These are phyloP conservation scores for Nannoperca australis DNA, from an alignment of 2,797 vertebrate species.

Conservation along the genomic window DNA sequence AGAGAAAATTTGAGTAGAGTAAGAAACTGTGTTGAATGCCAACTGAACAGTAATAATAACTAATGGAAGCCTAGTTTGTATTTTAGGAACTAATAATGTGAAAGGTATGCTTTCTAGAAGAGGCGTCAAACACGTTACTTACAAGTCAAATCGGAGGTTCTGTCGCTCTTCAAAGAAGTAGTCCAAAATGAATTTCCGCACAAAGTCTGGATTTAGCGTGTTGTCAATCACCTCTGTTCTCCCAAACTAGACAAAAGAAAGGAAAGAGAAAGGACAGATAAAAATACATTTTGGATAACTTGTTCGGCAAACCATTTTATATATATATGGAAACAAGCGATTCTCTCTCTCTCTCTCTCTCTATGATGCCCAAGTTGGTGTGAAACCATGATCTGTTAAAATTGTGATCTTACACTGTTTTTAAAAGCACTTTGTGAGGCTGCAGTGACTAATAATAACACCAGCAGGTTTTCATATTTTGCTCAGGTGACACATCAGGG, in stretches of 20 bases:
- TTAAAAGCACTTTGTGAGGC: conserved; percentile 8
- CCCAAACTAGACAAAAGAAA: conserved; percentile 87
- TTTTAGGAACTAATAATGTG: neutral
- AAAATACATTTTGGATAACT: neutral
- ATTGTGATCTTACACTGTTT: neutral
- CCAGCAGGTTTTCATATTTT: conserved; percentile 17
- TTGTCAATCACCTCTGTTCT: conserved; percentile 99
- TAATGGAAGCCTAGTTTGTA: neutral
- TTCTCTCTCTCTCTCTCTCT: no score
- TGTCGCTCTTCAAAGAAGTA: conserved; percentile 99
- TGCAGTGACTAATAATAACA: conserved; percentile 21
- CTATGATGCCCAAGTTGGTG: no score
- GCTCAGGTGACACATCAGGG: conserved; percentile 24
- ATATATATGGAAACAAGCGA: no score
- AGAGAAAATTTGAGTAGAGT: neutral
- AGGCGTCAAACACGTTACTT: conserved; percentile 78
- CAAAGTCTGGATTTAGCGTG: conserved; percentile 98
- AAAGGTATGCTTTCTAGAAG: neutral
- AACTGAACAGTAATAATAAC: neutral
- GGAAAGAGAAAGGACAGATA: neutral
- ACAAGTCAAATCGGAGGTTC: conserved; percentile 98
- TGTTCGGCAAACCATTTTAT: neutral
- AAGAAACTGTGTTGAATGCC: neutral
- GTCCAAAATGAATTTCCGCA: conserved; percentile 98
- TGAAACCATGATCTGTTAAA: no score